phyloP scores from a whole-genome alignment of 2,797 vertebrate species.

The Parauchenoglanis punctatus region DNA sequence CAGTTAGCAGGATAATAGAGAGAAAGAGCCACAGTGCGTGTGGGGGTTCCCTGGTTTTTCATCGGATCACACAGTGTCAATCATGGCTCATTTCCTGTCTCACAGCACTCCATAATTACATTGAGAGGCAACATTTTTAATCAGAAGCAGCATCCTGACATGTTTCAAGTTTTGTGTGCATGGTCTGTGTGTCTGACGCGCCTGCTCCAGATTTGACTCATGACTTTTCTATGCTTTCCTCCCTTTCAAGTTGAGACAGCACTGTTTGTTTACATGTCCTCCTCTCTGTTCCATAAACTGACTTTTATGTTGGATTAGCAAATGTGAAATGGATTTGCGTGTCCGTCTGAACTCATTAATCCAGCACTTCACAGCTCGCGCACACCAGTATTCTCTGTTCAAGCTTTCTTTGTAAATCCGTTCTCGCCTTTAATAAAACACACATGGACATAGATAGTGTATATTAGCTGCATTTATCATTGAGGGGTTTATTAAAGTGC shows the following conservation, averaged over 20 bases:
- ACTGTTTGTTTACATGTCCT: conserved; percentile 78
- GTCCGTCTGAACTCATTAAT: conserved; percentile 66
- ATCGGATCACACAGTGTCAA: conserved; percentile 64
- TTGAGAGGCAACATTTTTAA: conserved; percentile 1
- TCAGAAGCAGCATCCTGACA: conserved; percentile 28
- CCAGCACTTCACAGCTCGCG: conserved; percentile 40
- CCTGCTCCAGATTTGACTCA: conserved; percentile 64
- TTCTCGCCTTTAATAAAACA: conserved; percentile 6
- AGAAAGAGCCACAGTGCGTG: conserved; percentile 5
- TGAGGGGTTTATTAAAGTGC: conserved; percentile 28
- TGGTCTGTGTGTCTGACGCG: conserved; percentile 63
- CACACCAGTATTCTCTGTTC: conserved; percentile 1
- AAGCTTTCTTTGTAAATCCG: conserved; percentile 12
- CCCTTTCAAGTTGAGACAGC: conserved; percentile 73
- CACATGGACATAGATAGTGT: neutral
- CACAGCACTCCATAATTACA: conserved; percentile 8
- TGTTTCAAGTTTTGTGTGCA: conserved; percentile 15
- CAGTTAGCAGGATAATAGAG: conserved; percentile 61
- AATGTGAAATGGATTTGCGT: conserved; percentile 69
- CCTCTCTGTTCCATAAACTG: conserved; percentile 78
- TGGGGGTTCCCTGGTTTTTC: conserved; percentile 29
- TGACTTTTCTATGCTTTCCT: conserved; percentile 50
- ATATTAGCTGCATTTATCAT: conserved; percentile 32
- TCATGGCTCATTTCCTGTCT: conserved; percentile 44
- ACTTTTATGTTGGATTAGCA: conserved; percentile 78